Evolutionary conservation across 2,888 invertebrate genomes (phyloP).

Genomic region (Tineola bisselliella): DNA sequence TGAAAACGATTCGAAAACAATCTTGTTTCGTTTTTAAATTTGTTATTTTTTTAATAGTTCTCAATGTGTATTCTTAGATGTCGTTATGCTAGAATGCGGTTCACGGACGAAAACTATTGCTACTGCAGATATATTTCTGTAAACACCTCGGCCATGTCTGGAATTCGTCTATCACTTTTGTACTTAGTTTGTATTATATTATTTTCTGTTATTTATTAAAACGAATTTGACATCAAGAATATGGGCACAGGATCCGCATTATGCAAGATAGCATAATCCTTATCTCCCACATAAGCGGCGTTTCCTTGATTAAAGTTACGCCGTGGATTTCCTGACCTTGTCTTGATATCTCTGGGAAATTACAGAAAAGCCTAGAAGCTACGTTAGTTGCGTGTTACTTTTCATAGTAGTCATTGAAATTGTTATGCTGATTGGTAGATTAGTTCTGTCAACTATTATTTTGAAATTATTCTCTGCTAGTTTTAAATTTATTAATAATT

Average conservation of each 20-base stretch:
- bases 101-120: no score
- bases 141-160: no score
- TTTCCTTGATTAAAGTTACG: slow-evolving; percentile 28
- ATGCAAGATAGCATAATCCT: slow-evolving; percentile 13
- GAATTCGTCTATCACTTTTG: no score
- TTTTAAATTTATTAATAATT: no score
- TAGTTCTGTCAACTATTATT: not conserved
- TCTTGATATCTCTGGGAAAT: slow-evolving; percentile 26
- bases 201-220: no score
- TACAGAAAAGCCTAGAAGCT: slow-evolving; percentile 19
- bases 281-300: slow-evolving; percentile 23
- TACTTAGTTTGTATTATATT: no score
- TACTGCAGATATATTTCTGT: no score
- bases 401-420: slow-evolving; percentile 4
- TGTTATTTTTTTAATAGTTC: not conserved
- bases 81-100: no score
- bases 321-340: slow-evolving; percentile 20
- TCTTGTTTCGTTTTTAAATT: not conserved
- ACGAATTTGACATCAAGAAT: not conserved
- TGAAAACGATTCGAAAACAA: not conserved
- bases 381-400: not conserved
- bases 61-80: no score
- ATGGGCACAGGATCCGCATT: not conserved
- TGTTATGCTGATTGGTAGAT: slow-evolving; percentile 9
- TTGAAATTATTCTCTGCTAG: no score